Evolutionary conservation across 2,888 invertebrate species (phyloP), one percentile per base, ranked within the genome.

Genomic region (Hirtodrosophila alboralis): DNA sequence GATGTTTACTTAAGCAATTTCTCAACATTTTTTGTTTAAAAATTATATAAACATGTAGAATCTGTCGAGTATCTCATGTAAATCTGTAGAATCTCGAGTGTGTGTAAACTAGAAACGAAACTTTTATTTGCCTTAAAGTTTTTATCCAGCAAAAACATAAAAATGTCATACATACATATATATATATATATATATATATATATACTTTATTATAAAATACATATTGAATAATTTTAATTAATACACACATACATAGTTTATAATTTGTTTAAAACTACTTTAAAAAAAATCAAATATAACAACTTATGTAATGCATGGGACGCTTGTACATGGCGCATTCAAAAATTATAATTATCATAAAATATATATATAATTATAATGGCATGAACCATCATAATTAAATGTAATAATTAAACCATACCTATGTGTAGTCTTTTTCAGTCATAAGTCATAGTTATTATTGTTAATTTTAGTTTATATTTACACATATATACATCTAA

Each of bases 51-150:
- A 26, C 45, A 27, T 47, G 36, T 12, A 27, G 23, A 23, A 23
- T 21, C 3, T 57, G 27, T 13, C 28, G 43, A 18, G 27, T 26
- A 26, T 30, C 44, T 27, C 51, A 34, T 52, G 43, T 16, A 12
- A 34, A 13, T 27, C 30, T 43, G n/a, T 34, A 37, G 56, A 59
- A 61, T 52, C 47, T 51, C 52, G 67, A 52, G 52, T n/a, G n/a
- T 23, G 36, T 80, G 86, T 79, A 88, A 88, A 88, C 89, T 88
- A 88, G 75, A 79, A 87, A 81, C 77, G 87, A 86, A 89, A 89
- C 88, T 89, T 88, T 88, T 88, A 79, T 88, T 88, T 89, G 88
- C 88, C 88, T 88, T 88, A 84, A 84, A 79, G 76, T 80, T 76
- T 68, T 72, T 34, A 75, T 84, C 75, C 63, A 76, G 65, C 66